Conservation (phyloP, 2,888 invertebrate species). For the Scaptomyza polygonia region DNA sequence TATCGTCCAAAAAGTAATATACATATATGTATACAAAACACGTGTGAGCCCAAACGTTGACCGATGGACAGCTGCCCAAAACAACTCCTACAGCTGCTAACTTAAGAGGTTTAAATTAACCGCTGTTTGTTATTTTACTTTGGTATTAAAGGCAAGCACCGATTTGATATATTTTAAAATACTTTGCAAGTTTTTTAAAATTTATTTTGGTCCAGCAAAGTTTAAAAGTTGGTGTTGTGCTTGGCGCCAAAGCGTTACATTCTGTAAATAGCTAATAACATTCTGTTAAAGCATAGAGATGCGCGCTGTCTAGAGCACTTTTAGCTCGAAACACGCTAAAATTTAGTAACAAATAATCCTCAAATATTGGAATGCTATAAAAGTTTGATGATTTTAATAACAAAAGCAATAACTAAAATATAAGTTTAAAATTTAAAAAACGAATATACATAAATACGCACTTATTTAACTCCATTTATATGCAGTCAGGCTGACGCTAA, state of each 20-base stretch:
- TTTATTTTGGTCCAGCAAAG: background rate
- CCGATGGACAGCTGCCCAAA: conserved; percentile 49
- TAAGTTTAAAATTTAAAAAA: background rate
- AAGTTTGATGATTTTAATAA: background rate
- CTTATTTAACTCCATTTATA: background rate
- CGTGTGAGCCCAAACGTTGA: conserved; percentile 32
- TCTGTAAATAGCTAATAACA: conserved; percentile 26
- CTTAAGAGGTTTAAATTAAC: background rate
- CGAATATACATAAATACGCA: background rate
- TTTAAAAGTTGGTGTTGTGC: conserved; percentile 24
- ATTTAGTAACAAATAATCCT: background rate
- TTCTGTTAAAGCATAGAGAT: conserved; percentile 33
- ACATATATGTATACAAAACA: conserved; percentile 2
- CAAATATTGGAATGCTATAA: background rate
- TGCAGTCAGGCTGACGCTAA: conserved; percentile 20
- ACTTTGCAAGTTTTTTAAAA: background rate
- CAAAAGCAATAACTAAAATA: background rate
- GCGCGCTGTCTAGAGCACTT: conserved; percentile 12
- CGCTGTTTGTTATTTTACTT: too few species aligned
- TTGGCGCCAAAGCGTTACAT: conserved; percentile 16
- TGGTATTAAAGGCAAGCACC: too few species aligned
- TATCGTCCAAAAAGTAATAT: conserved; percentile 33
- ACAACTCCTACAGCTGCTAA: conserved; percentile 12
- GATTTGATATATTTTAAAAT: background rate
- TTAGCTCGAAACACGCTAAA: conserved; percentile 16